Conservation (phyloP, 1,140 invertebrate species). For the Zophobas morio region DNA sequence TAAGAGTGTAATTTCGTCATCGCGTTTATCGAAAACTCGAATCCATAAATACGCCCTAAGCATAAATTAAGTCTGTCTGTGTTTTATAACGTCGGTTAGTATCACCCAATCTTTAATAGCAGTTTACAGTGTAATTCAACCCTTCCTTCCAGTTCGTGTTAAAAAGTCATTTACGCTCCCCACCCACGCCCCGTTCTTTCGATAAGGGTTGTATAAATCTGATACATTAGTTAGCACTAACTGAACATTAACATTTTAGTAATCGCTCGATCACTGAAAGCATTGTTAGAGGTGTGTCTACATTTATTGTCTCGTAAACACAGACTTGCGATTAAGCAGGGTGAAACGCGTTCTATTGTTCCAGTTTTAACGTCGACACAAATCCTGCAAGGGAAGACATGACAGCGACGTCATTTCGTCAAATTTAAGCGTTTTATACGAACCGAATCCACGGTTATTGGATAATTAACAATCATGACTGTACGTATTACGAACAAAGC, state of each 20-base stretch:
- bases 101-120: too few relatives aligned
- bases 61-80: too few relatives aligned
- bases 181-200: conserved; percentile 29
- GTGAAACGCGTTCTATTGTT: conserved; percentile 26
- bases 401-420: conserved; percentile 10
- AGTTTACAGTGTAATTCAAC: background rate
- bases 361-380: conserved; percentile 10
- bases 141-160: conserved; percentile 27
- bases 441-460: background rate
- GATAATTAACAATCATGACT: conserved; percentile 41
- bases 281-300: conserved; percentile 43
- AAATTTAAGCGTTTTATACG: conserved; percentile 19
- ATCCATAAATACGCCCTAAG: too few relatives aligned
- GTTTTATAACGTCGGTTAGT: too few relatives aligned
- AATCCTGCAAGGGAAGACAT: background rate
- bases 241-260: conserved; percentile 40
- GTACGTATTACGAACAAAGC: conserved; percentile 36
- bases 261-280: conserved; percentile 39
- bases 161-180: conserved; percentile 27
- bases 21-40: too few relatives aligned
- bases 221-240: conserved; percentile 44
- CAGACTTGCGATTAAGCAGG: conserved; percentile 20
- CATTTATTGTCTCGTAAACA: conserved; percentile 40
- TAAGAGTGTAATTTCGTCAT: too few relatives aligned
- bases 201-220: conserved; percentile 41